These are phyloP conservation scores for Corticium candelabrum DNA, from an alignment of 37 sponge, comb jelly and placozoan genomes.

Conservation along the genomic window DNA sequence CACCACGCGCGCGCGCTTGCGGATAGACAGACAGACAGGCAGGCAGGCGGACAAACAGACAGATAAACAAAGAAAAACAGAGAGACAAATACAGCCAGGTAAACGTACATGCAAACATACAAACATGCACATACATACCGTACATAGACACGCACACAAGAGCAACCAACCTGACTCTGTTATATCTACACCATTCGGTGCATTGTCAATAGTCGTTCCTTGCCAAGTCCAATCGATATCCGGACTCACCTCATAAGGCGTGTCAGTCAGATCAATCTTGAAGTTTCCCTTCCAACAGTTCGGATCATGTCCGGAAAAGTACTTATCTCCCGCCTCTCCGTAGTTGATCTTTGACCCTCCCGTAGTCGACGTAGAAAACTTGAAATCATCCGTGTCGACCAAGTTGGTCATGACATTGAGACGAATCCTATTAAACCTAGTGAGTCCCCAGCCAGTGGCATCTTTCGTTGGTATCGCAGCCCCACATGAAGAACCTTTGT, in stretches of 20 bases:
- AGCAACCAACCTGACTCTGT: too few species aligned
- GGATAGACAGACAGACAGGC: too few species aligned
- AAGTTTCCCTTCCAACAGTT: background rate
- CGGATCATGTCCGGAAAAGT: background rate
- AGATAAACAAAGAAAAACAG: too few species aligned
- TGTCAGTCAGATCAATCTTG: background rate
- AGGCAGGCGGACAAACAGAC: too few species aligned
- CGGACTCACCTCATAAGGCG: background rate
- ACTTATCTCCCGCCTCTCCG: background rate
- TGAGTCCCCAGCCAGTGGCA: background rate
- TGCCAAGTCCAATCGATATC: background rate
- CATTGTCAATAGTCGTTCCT: background rate
- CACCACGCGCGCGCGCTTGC: too few species aligned
- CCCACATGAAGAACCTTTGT: background rate
- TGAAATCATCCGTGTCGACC: background rate
- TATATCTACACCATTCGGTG: background rate
- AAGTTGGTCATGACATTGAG: background rate
- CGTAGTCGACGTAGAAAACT: background rate
- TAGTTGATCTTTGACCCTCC: background rate
- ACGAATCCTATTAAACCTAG: background rate
- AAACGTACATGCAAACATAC: too few species aligned
- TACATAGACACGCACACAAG: too few species aligned
- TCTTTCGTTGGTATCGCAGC: background rate
- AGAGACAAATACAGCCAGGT: too few species aligned
- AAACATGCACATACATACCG: too few species aligned